Evolutionary conservation across 2,113 vertebrate genomes (phyloP), one percentile per base, ranked within the genome.

Genomic region (Calyptommatus sinebrachiatus): DNA sequence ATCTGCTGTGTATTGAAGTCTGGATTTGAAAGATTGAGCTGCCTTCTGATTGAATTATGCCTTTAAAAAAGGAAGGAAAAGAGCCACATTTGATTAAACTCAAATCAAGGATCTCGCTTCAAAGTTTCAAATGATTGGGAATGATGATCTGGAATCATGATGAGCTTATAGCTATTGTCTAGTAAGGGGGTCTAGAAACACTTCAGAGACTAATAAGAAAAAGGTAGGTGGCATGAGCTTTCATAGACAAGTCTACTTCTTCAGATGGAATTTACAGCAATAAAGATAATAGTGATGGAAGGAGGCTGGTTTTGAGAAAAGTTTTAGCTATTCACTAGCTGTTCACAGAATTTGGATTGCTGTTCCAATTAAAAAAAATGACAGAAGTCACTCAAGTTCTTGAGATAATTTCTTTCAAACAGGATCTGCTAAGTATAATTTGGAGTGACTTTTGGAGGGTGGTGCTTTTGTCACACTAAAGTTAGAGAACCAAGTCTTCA

Each of bases 1-100:
- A 98, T 97, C 92, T 99, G 98, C 35, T 98, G 97, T 91, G 99
- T 95, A 60, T 97, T 98, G 94, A 99, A 99, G 92, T 99, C 98
- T 0, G 98, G 98, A 85, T 99, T 99, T 28, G 98, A 99, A 83
- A 98, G 94, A 93, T 99, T 99, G 92, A 99, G 97, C 86, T 99
- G 98, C 86, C 98, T 96, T 86, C 95, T 95, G 81, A 99, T 96
- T 21, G 98, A 97, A 69, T 97, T 96, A 89, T 97, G 97, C 94
- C 98, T 99, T 92, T 86, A 95, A 84, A 5, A 61, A 88, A 91
- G 90, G 57, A 28, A 50, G 8, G 2, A n/a, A 81, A 89, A 2
- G 71, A 87, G 71, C 90, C 79, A 84, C 73, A 84, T 86, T 2
- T 46, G 65, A 70, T 71, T 57, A 68, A 66, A 57, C 20, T 78